Base-by-base conservation (phyloP, 2,113 vertebrate species). In the Otus sunia region DNA sequence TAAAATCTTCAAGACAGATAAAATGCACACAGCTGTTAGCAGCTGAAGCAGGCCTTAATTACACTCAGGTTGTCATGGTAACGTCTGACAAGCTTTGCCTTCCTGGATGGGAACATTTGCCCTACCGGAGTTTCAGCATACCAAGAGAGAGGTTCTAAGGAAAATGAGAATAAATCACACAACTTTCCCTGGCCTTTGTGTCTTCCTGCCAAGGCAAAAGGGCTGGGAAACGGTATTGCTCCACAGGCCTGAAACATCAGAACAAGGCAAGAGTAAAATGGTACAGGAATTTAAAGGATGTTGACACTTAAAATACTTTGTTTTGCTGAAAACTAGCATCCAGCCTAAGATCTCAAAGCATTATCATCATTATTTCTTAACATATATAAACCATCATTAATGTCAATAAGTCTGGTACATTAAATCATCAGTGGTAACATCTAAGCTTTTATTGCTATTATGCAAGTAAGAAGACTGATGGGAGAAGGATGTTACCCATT, bases 21-120 rank as follows among this genome's bases (percentile, higher is more conserved):
- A 98, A 98, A 98, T 97, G 97, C 94, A 88, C 97, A 97, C 98
- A 98, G 98, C 98, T 98, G 98, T 98, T 98, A 96, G 96, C 97
- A 98, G 97, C 97, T 98, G 98, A 98, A 98, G 91, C 39, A 1
- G 98, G 96, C 94, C 97, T 98, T 98, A 98, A 98, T 98, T 98
- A 98, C 97, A 97, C 97, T 96, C 94, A 97, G 52, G 98, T 98
- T 98, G 97, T 97, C 97, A 98, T 98, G 97, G 98, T 63, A 98
- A 98, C 97, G 4, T 94, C 97, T 97, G 97, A 98, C 97, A 98
- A 98, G 98, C 97, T 97, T 97, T 97, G 87, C 80, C 89, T 97
- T 97, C 84, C 95, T 94, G 86, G 96, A 96, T 97, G 91, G 97
- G 96, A 98, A 91, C 32, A 9, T 97, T 96, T 97, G 97, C 96